Evolutionary conservation across 2,888 invertebrate species (phyloP).

Genomic region (Morpho helenor): DNA sequence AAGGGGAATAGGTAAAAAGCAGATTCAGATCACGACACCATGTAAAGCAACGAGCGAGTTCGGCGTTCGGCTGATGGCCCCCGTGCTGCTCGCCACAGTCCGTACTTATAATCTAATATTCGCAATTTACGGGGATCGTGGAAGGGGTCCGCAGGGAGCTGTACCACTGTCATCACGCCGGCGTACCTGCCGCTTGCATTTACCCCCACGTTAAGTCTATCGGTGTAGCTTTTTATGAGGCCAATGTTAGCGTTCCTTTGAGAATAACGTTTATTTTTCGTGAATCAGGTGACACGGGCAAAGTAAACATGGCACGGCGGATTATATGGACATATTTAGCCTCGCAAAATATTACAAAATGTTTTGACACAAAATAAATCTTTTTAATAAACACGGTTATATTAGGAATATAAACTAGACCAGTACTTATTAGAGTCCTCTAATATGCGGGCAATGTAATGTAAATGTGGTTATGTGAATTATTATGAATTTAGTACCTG

Average conservation of each 20-base stretch:
- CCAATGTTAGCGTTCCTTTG: conserved; percentile 40
- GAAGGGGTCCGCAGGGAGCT: conserved; percentile 64
- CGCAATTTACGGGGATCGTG: conserved; percentile 76
- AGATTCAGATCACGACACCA: conserved; percentile 68
- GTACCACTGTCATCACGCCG: conserved; percentile 69
- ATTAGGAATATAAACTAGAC: too few relatives aligned
- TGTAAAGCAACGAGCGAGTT: conserved; percentile 64
- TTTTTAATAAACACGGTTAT: not conserved
- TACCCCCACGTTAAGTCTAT: conserved; percentile 57
- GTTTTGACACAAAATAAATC: conserved; percentile 1
- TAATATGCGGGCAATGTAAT: too few relatives aligned
- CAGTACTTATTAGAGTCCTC: too few relatives aligned
- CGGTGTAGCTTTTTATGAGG: conserved; percentile 46
- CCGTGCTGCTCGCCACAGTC: conserved; percentile 58
- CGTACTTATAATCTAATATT: conserved; percentile 79
- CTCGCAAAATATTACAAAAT: conserved; percentile 10
- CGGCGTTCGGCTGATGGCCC: conserved; percentile 70
- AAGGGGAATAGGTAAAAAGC: conserved; percentile 50
- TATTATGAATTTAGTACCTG: too few relatives aligned
- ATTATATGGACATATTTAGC: conserved; percentile 21
- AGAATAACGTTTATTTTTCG: conserved; percentile 32
- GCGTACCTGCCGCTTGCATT: conserved; percentile 67
- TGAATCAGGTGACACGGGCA: conserved; percentile 24
- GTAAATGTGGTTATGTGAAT: too few relatives aligned
- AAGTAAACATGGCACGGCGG: conserved; percentile 16